Evolutionary conservation across 2,888 invertebrate genomes (phyloP), one percentile per base, ranked within the genome.

Genomic region (Patella caerulea): DNA sequence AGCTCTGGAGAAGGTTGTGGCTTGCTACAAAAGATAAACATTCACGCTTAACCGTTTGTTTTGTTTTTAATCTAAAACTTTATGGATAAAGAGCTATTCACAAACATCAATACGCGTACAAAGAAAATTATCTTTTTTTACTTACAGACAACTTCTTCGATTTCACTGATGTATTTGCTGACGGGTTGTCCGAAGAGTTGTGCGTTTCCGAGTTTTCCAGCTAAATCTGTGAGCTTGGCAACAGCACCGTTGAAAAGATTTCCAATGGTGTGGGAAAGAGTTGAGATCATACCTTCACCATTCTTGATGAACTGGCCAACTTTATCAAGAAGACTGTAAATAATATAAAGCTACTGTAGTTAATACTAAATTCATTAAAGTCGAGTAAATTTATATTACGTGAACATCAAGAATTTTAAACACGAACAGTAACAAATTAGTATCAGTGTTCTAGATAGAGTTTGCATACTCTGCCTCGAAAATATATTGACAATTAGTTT

Each of bases 61-160:
- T 45, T 45, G 45, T 7, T 45, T 9, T 45, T 0, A 0, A 45
- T 45, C 9, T 45, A 1, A 45, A 45, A 45, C 45, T 45, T 45
- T 45, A 45, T 45, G 9, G 45, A 45, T 45, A 1, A 0, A 45
- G 7, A 45, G 45, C 45, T 45, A 45, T 45, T 45, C 9, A 45
- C 45, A 45, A 45, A 45, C 9, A 45, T 7, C 9, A 45, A 45
- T 9, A 45, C 0, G 45, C 1, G 0, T 0, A 45, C 9, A 45
- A 45, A 9, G 45, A 34, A 45, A 45, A 45, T 45, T 45, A 4
- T 7, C 9, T 45, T 55, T 5, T 17, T 14, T n/a, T 75, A 75
- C 75, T 52, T 55, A 76, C 76, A 53, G 9, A 76, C 70, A 69
- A 76, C 65, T 29, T 72, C 15, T 52, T 69, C 65, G 73, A 76